Percentiles rank a stretch among this genome's conserved stretches.
Evolutionary conservation across 2,797 vertebrate genomes (phyloP).

Genomic region (Falco naumanni): DNA sequence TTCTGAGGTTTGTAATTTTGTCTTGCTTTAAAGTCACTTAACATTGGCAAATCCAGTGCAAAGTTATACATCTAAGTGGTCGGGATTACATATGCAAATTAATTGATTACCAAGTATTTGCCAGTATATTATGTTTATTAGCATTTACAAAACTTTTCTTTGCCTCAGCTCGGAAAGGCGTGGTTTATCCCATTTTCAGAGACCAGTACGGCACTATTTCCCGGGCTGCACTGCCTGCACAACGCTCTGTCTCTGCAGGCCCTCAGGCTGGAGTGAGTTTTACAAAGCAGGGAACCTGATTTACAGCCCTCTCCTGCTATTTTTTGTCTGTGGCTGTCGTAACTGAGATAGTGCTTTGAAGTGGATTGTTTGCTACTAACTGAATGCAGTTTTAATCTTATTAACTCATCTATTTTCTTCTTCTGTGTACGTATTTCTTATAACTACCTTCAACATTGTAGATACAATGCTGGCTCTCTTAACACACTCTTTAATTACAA

Average conservation of each 20-base stretch:
- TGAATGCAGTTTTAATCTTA: not conserved
- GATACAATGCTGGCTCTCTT: not conserved
- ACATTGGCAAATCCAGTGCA: not conserved
- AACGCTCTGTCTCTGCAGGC: not conserved
- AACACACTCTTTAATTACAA: not conserved
- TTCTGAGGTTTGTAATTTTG: not conserved
- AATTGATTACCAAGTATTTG: not conserved
- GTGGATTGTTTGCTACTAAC: not conserved
- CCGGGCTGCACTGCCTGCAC: not conserved
- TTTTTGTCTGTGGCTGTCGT: not conserved
- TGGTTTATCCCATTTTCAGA: not conserved
- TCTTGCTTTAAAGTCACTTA: not conserved
- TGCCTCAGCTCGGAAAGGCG: not conserved
- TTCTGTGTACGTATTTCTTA: not conserved
- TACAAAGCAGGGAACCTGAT: not conserved
- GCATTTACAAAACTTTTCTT: not conserved
- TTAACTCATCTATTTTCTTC: constrained; percentile 34
- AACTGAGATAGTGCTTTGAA: not conserved
- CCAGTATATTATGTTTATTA: not conserved
- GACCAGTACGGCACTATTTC: not conserved
- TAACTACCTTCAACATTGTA: not conserved
- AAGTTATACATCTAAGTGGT: not conserved
- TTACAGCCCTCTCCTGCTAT: not conserved
- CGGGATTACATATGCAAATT: not conserved
- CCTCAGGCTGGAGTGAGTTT: not conserved